phyloP scores from a whole-genome alignment of 2,888 invertebrate genomes.

The Torymus auratus region DNA sequence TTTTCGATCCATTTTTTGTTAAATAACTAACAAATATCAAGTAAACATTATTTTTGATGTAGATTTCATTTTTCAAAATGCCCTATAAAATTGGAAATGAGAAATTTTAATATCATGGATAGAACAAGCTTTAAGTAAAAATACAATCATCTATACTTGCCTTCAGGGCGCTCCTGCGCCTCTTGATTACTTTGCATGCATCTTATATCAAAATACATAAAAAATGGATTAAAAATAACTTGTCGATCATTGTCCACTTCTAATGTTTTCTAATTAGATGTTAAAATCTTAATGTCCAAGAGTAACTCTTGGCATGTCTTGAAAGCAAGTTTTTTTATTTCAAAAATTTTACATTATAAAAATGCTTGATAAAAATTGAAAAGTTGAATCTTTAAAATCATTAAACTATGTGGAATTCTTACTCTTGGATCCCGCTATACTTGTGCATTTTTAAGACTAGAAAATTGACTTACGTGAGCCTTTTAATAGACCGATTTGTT shows the following conservation, averaged over 20 bases:
- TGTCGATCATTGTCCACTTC: slow-evolving; percentile 18
- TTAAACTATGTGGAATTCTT: not conserved
- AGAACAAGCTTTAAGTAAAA: too few relatives aligned
- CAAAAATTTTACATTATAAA: not conserved
- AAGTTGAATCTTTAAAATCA: slow-evolving; percentile 28
- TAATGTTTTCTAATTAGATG: slow-evolving; percentile 5
- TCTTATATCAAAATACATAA: not conserved
- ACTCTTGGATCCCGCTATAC: slow-evolving; percentile 30
- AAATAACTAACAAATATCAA: not conserved
- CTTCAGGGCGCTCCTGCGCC: too few relatives aligned
- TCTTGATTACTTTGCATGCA: not conserved
- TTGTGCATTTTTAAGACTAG: slow-evolving; percentile 10
- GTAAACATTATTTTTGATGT: too few relatives aligned
- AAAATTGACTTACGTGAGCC: slow-evolving; percentile 14
- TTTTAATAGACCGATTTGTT: slow-evolving; percentile 3
- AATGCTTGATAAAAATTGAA: not conserved
- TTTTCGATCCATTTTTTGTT: slow-evolving; percentile 57
- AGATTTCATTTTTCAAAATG: too few relatives aligned
- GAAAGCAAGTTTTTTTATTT: slow-evolving; percentile 31
- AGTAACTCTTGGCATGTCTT: slow-evolving; percentile 14
- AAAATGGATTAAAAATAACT: slow-evolving; percentile 45
- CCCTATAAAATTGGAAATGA: too few relatives aligned
- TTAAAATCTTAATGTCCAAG: not conserved
- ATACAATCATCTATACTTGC: too few relatives aligned
- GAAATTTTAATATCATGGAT: too few relatives aligned